phyloP scores from a whole-genome alignment of 2,113 vertebrate genomes.

The Amblyopsis rosae region DNA sequence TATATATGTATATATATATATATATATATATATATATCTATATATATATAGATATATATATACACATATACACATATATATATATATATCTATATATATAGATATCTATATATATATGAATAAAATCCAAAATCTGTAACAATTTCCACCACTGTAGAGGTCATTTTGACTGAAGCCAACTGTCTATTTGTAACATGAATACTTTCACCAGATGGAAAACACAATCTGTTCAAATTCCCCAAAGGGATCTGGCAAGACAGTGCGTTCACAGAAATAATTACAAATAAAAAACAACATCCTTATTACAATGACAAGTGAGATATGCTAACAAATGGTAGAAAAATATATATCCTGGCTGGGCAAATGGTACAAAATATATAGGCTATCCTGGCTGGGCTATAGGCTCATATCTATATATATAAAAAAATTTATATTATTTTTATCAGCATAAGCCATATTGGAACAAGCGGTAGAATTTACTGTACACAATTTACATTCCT shows the following conservation, averaged over 20 bases:
- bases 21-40: conserved; percentile 27
- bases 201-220: conserved; percentile 72
- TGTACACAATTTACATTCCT: conserved; percentile 39
- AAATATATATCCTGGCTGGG: conserved; percentile 2
- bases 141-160: conserved; percentile 57
- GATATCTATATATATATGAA: conserved; percentile 19
- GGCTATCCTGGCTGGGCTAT: conserved; percentile 6
- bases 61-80: conserved; percentile 36
- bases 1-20: too few species aligned
- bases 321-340: conserved; percentile 23
- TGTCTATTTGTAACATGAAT: conserved; percentile 67
- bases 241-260: conserved; percentile 69
- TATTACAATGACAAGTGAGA: conserved; percentile 52
- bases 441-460: neutral
- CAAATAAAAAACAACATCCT: conserved; percentile 8
- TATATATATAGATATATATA: too few species aligned
- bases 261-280: conserved; percentile 49
- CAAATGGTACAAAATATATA: neutral
- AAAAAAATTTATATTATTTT: too few species aligned
- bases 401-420: neutral
- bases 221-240: conserved; percentile 65
- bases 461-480: conserved; percentile 20
- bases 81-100: neutral
- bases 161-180: conserved; percentile 53
- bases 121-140: conserved; percentile 28